phyloP scores from a whole-genome alignment of 2,888 invertebrate genomes.

The Ligdia adustata region DNA sequence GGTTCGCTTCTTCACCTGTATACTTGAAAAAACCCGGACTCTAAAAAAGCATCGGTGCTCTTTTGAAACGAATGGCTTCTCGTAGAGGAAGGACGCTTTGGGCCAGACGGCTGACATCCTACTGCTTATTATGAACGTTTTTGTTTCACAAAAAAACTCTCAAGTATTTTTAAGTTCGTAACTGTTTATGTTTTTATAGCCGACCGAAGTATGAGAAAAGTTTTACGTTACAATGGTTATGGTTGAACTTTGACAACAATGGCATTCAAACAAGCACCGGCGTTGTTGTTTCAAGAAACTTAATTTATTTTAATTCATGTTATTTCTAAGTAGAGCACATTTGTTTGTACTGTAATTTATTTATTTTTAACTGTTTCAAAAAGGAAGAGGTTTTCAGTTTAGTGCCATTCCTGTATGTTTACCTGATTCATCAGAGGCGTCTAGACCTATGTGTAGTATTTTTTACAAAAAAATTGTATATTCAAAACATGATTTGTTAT shows the following conservation, averaged over 20 bases:
- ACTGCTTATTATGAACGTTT: slow-evolving; percentile 61
- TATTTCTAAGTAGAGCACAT: slow-evolving; percentile 23
- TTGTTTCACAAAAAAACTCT: slow-evolving; percentile 55
- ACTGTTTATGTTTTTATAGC: slow-evolving; percentile 52
- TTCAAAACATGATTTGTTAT: no score
- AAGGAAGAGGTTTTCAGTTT: no score
- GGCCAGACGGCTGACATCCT: slow-evolving; percentile 56
- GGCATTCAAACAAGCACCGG: slow-evolving; percentile 29
- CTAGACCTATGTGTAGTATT: no score
- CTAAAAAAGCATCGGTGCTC: slow-evolving; percentile 54
- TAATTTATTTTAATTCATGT: slow-evolving; percentile 30
- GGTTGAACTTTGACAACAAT: slow-evolving; percentile 31
- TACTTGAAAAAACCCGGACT: slow-evolving; percentile 69
- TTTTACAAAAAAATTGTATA: no score
- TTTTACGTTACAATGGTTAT: slow-evolving; percentile 37
- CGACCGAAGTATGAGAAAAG: slow-evolving; percentile 49
- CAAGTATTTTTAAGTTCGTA: slow-evolving; percentile 50
- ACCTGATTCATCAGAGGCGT: no score
- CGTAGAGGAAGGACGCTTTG: slow-evolving; percentile 55
- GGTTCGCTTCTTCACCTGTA: slow-evolving; percentile 79
- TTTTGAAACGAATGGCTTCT: slow-evolving; percentile 39
- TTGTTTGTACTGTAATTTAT: slow-evolving; percentile 6
- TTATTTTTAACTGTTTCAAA: no score
- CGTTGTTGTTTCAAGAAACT: slow-evolving; percentile 31
- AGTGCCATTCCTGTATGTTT: no score